phyloP scores from a whole-genome alignment of 2,113 vertebrate species.

The Corydoras sp. region DNA sequence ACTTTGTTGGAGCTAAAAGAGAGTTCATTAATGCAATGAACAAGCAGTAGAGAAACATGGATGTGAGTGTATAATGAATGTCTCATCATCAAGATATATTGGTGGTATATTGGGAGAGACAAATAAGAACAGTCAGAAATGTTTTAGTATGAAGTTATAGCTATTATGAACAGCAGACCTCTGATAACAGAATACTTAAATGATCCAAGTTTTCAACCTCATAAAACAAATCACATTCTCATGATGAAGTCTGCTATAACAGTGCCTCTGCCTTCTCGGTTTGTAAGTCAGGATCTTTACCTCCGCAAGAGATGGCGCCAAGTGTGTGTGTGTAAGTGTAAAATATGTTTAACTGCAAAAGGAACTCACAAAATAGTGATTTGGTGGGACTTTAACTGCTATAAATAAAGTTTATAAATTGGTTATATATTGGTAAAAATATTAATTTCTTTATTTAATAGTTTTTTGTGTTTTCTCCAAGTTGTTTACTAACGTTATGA shows the following conservation, averaged over 20 bases:
- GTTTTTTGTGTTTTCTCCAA: too few relatives aligned
- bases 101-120: constrained; percentile 19
- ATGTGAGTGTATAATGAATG: constrained; percentile 13
- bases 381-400: too few relatives aligned
- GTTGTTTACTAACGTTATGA: too few relatives aligned
- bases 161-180: constrained; percentile 19
- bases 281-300: too few relatives aligned
- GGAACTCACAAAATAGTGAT: too few relatives aligned
- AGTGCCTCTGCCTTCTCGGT: constrained; percentile 2
- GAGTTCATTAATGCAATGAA: constrained; percentile 3
- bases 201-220: constrained; percentile 27
- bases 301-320: too few relatives aligned
- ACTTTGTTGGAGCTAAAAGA: constrained; percentile 2
- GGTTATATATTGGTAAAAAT: too few relatives aligned
- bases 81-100: constrained; percentile 7
- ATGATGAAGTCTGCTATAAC: constrained; percentile 14
- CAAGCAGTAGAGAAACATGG: not conserved
- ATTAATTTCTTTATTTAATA: too few relatives aligned
- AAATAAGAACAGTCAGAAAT: not conserved
- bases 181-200: constrained; percentile 28
- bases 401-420: too few relatives aligned
- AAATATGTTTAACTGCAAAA: too few relatives aligned
- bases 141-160: not conserved
- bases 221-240: constrained; percentile 13
- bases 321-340: too few relatives aligned